Evolutionary conservation across 1,140 invertebrate species (phyloP).

Genomic region (Diploscapter pachys): DNA sequence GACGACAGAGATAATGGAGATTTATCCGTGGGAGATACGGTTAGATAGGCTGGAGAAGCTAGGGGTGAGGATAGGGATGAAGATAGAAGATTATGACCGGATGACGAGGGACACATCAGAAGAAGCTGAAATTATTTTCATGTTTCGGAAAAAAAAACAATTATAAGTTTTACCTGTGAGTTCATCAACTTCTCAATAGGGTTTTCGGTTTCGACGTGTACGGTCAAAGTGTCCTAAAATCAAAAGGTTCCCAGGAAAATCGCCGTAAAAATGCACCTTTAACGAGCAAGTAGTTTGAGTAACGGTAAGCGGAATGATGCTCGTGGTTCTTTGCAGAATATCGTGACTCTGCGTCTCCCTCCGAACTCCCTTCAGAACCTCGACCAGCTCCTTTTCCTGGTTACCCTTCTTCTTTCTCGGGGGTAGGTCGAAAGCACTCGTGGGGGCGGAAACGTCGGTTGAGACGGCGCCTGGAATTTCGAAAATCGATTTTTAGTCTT

Average conservation of each 20-base stretch:
- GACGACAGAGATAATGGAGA: too few species aligned
- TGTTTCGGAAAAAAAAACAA: background rate
- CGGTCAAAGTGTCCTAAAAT: slow-evolving; percentile 1
- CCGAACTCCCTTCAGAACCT: slow-evolving; percentile 17
- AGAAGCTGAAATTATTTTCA: slow-evolving; percentile 1
- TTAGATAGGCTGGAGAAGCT: background rate
- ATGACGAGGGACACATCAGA: background rate
- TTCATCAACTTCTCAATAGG: background rate
- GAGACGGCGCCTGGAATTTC: background rate
- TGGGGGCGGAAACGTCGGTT: too few species aligned
- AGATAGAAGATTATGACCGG: slow-evolving; percentile 9
- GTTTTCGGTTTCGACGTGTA: background rate
- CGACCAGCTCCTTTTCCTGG: slow-evolving; percentile 12
- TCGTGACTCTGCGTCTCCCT: slow-evolving; percentile 13
- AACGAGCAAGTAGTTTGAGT: slow-evolving; percentile 1
- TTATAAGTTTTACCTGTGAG: background rate
- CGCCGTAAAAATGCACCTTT: slow-evolving; percentile 12
- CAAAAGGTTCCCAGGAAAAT: background rate
- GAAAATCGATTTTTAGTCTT: slow-evolving; percentile 16
- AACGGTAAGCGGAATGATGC: slow-evolving; percentile 13
- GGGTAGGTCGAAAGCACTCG: too few species aligned
- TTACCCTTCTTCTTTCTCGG: background rate
- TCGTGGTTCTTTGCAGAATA: background rate
- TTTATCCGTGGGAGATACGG: background rate
- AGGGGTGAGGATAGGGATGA: slow-evolving; percentile 11